These are phyloP conservation scores for Hesperia comma DNA, from an alignment of 2,888 invertebrate genomes.

Conservation along the genomic window DNA sequence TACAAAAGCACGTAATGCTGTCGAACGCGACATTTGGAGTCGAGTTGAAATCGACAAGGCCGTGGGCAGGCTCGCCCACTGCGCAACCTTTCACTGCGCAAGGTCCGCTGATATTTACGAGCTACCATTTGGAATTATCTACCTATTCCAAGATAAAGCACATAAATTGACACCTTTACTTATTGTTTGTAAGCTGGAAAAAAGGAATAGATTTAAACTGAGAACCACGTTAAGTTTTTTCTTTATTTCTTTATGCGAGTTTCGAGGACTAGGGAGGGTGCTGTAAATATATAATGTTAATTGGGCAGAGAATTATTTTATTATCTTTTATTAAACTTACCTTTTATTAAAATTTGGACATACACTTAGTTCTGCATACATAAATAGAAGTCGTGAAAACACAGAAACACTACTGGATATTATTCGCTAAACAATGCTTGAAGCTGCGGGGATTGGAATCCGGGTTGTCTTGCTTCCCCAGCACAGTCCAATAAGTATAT, in stretches of 20 bases:
- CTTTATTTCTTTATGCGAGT: background rate
- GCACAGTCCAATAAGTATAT: too few species aligned
- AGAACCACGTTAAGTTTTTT: conserved; percentile 5
- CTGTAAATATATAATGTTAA: too few species aligned
- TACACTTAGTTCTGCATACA: too few species aligned
- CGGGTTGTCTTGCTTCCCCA: too few species aligned
- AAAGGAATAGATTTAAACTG: background rate
- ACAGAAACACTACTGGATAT: too few species aligned
- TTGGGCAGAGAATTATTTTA: too few species aligned
- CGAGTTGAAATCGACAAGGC: conserved; percentile 42
- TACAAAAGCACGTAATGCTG: conserved; percentile 5
- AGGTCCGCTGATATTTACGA: conserved; percentile 38
- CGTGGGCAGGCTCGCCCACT: conserved; percentile 45
- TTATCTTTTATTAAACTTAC: too few species aligned
- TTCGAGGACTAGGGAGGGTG: background rate
- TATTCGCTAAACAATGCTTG: too few species aligned
- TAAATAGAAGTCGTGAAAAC: too few species aligned
- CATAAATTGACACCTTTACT: conserved; percentile 34
- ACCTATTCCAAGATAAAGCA: conserved; percentile 24
- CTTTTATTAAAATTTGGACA: too few species aligned
- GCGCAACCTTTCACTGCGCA: conserved; percentile 45
- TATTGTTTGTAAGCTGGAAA: background rate
- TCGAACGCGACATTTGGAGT: conserved; percentile 15
- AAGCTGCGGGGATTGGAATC: too few species aligned
- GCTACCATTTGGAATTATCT: conserved; percentile 32